Evolutionary conservation across 2,113 vertebrate genomes (phyloP), one percentile per base, ranked within the genome.

Genomic region (Pteronura brasiliensis): DNA sequence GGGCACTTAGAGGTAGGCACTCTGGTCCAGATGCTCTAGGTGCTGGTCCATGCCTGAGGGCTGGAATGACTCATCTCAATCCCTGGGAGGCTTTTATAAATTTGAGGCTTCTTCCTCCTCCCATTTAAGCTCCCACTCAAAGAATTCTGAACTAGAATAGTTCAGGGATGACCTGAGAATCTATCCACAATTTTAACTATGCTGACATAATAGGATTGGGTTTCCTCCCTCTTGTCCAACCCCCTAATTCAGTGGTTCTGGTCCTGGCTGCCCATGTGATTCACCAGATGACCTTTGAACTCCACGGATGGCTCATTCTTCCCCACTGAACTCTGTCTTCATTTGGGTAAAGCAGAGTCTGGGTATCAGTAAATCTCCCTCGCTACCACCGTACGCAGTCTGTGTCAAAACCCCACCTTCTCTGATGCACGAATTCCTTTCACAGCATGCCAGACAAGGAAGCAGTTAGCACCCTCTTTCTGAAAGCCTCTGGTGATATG

Each of bases 21-120:
- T 77, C 23, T 5, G 11, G 7, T 3, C 31, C 31, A 29, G 47
- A 25, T 13, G n/a, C 21, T 42, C 57, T 65, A 31, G 11, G 20
- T 25, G n/a, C 57, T 17, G 15, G 21, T 36, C 8, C 4, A 49
- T 0, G 1, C 18, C 7, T 4, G 5, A 15, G 27, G n/a, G 8
- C 11, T 12, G 10, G 23, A 1, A 10, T 1, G 4, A 5, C n/a
- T 59, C 14, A 3, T 72, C 63, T 71, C 5, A 17, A 52, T 25
- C 10, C 6, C 13, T 39, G 15, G 17, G 34, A 55, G 12, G 85
- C 71, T 71, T 69, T 65, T 47, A 47, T 52, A 69, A 44, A n/a
- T 29, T 39, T 17, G 3, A 17, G 29, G 2, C 8, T 49, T 69
- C 18, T 49, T 65, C 69, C 23, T 52, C 57, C 15, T 65, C 39